Evolutionary conservation across 2,797 vertebrate species (phyloP).

Genomic region (Acanthornis magna): DNA sequence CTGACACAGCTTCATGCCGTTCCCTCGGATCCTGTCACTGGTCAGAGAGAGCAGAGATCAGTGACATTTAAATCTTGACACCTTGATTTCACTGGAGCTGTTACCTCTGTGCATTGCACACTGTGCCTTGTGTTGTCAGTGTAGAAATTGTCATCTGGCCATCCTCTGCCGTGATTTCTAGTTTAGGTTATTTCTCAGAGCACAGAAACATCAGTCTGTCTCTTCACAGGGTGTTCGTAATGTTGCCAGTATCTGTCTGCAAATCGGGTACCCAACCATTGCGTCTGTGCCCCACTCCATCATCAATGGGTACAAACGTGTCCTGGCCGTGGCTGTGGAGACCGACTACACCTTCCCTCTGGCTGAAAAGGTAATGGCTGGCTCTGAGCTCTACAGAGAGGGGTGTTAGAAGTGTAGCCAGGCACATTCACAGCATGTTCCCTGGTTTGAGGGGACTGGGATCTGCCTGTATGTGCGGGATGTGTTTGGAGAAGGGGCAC

Average conservation of each 20-base stretch:
- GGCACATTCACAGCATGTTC: accelerated
- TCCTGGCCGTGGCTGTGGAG: constrained; percentile 92
- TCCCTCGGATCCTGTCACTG: accelerated
- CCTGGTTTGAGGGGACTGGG: accelerated
- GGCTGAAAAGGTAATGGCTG: constrained; percentile 89
- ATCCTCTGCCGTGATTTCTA: accelerated
- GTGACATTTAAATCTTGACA: background rate
- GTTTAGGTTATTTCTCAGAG: background rate
- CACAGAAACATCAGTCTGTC: background rate
- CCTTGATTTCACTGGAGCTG: background rate
- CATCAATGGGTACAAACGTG: constrained; percentile 94
- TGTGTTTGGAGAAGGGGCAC: background rate
- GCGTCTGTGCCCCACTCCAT: constrained; percentile 94
- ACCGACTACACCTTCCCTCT: constrained; percentile 94
- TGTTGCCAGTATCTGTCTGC: constrained; percentile 93
- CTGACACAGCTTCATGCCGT: accelerated
- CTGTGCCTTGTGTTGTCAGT: accelerated
- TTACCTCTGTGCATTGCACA: accelerated
- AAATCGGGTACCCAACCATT: constrained; percentile 95
- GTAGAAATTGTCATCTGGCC: background rate
- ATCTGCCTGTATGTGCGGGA: accelerated
- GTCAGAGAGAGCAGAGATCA: background rate
- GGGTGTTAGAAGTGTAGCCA: accelerated
- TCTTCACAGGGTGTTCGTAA: constrained; percentile 89
- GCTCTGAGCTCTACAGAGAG: background rate